Evolutionary conservation across 2,888 invertebrate genomes (phyloP), one percentile per base, ranked within the genome.

Genomic region (Lordiphosa andalusiaca): DNA sequence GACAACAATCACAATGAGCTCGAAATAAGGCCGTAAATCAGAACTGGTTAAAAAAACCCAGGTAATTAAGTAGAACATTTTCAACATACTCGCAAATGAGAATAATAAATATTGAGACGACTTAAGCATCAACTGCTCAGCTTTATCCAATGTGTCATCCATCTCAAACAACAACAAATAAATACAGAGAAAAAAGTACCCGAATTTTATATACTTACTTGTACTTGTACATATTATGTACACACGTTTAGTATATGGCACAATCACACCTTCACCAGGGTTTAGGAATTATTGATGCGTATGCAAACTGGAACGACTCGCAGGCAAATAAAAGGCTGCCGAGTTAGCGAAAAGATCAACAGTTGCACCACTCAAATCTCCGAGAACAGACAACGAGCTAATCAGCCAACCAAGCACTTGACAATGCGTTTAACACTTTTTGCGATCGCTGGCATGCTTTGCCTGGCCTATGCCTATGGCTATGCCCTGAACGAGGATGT

Each of bases 341-440:
- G 21, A 38, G 53, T 5, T 44, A 6, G 39, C n/a, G 13, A 9
- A 33, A 12, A n/a, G 42, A 19, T 19, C 44, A 52, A 53, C 60
- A 83, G 73, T 83, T 51, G 54, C n/a, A 50, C 44, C n/a, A 50
- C 44, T 40, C 23, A 53, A n/a, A 13, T 44, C 25, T 47, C 40
- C 13, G 30, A 10, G 4, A 16, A 53, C 4, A 35, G n/a, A n/a
- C 6, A 37, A 16, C 23, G 7, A 36, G 9, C 30, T 30, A 30
- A 6, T 25, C 6, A 6, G 6, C 9, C 30, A n/a, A n/a, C n/a
- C n/a, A n/a, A n/a, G n/a, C n/a, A 9, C 30, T 30, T 3, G 35
- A 63, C 58, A 50, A 84, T 78, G 78, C 78, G 74, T 40, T 50
- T 76, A 10, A 57, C 54, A 37, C 12, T 61, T 1, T 1, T 71